Evolutionary conservation across 2,113 vertebrate species (phyloP).

Genomic region (Zonotrichia leucophrys): DNA sequence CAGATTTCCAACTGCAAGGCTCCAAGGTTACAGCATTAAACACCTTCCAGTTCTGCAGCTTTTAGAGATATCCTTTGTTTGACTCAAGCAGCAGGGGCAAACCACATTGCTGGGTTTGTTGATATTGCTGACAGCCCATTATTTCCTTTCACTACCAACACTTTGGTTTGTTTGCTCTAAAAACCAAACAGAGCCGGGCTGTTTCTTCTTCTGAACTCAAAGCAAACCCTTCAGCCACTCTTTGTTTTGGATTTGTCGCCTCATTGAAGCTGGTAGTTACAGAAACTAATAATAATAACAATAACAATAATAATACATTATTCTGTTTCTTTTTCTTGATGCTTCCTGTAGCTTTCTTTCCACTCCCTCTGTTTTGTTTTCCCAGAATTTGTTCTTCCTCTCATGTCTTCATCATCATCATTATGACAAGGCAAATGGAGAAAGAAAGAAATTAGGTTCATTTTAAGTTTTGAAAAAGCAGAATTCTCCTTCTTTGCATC

Average conservation of each 20-base stretch:
- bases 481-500: background rate
- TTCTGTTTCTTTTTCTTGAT: background rate
- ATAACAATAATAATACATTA: background rate
- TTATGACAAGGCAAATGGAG: background rate
- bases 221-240: background rate
- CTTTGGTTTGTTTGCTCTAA: background rate
- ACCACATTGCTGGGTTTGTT: background rate
- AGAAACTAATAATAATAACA: background rate
- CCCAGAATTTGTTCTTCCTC: background rate
- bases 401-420: background rate
- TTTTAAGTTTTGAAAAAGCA: background rate
- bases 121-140: background rate
- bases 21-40: background rate
- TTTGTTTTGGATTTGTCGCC: background rate
- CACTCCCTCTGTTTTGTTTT: background rate
- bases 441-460: background rate
- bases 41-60: background rate
- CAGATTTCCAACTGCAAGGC: background rate
- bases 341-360: background rate
- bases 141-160: background rate
- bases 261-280: background rate
- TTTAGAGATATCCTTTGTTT: background rate
- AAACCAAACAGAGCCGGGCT: background rate
- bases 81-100: background rate
- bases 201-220: background rate